Conservation (phyloP, 2,797 vertebrate genomes). For the Coilia nasus region DNA sequence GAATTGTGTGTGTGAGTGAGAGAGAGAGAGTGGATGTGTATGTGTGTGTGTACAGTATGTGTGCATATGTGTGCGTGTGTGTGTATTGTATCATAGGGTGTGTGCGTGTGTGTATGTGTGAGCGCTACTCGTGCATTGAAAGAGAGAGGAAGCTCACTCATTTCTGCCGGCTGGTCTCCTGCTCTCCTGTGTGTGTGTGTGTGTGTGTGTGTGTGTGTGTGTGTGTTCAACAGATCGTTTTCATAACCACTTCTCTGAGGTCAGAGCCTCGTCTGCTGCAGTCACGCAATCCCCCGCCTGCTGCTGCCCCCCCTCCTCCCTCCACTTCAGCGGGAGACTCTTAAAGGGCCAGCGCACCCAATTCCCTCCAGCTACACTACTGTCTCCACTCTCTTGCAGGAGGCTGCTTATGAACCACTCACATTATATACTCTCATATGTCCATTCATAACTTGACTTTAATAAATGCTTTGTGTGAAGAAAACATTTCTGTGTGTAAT, state of each 20-base stretch:
- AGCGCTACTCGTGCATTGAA: background rate
- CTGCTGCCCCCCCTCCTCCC: slow-evolving; percentile 64
- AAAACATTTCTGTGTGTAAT: no score
- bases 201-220: background rate
- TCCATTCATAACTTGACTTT: no score
- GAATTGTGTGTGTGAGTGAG: background rate
- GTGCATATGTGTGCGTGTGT: slow-evolving; percentile 12
- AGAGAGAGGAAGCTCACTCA: slow-evolving; percentile 64
- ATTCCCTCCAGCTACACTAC: slow-evolving; percentile 63
- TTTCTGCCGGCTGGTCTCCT: slow-evolving; percentile 77
- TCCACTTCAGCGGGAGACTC: slow-evolving; percentile 56
- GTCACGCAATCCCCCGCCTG: slow-evolving; percentile 83
- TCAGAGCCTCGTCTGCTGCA: slow-evolving; percentile 86
- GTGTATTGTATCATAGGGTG: background rate
- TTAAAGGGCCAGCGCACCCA: slow-evolving; percentile 65
- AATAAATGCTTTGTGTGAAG: no score
- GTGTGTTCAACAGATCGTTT: slow-evolving; percentile 84
- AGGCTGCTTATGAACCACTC: no score
- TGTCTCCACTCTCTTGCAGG: slow-evolving; percentile 34
- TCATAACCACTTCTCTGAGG: slow-evolving; percentile 92
- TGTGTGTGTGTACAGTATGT: slow-evolving; percentile 22
- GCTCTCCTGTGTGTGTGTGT: slow-evolving; percentile 45
- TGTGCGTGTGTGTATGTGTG: slow-evolving; percentile 1
- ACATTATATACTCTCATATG: no score
- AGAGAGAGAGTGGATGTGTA: no score